Evolutionary conservation across 2,113 vertebrate species (phyloP).

Genomic region (Hassar affinis): DNA sequence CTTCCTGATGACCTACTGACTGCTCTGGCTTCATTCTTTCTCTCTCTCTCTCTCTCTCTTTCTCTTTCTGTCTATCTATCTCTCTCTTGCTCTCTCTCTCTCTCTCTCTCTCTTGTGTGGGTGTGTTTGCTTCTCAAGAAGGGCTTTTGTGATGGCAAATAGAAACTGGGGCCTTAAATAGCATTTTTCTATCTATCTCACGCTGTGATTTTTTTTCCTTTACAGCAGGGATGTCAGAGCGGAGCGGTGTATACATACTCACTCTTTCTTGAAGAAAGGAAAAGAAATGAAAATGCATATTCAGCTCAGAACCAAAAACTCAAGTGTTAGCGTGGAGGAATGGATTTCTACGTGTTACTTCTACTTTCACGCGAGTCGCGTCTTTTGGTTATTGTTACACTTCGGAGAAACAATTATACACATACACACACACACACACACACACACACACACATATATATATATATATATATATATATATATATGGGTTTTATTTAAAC

Average conservation of each 20-base stretch:
- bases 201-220: slow-evolving; percentile 1
- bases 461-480: too few species aligned
- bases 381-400: background rate
- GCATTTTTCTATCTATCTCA: background rate
- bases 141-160: slow-evolving; percentile 9
- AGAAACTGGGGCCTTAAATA: slow-evolving; percentile 36
- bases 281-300: background rate
- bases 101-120: background rate
- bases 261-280: background rate
- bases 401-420: too few species aligned
- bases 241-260: background rate
- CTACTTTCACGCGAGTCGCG: background rate
- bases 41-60: background rate
- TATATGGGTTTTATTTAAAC: too few species aligned
- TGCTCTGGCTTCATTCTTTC: background rate
- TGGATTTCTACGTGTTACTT: background rate
- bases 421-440: too few species aligned
- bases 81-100: background rate
- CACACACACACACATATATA: too few species aligned
- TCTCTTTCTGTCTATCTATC: background rate
- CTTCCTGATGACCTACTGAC: slow-evolving; percentile 35
- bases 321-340: background rate
- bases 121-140: background rate
- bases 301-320: background rate
- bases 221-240: background rate